Base-by-base conservation (phyloP, 2,888 invertebrate species). In the Spisula subtruncata region DNA sequence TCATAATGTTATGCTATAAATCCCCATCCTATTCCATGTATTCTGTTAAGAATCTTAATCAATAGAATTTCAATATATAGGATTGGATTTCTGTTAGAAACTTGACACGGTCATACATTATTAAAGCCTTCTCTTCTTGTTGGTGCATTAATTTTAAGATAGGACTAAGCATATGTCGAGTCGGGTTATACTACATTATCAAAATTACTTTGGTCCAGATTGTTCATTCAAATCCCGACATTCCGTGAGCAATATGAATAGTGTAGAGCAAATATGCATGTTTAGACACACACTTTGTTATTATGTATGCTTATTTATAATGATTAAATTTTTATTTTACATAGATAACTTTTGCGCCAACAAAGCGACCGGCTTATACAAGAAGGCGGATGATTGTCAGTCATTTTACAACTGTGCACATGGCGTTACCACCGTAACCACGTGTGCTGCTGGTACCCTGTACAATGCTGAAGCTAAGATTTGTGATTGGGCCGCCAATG, bases 301-400 rank as follows among this genome's bases (percentile, higher is more conserved):
- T 54, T 0, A n/a, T 56, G 20, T 56, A 20, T n/a, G 56, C 20
- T 56, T 6, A 56, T 56, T 18, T n/a, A n/a, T 2, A 8, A 41
- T 41, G 8, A 41, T 41, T 41, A 8, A 5, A 5, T 41, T 41
- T 41, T 41, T 41, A 41, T 41, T 41, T 66, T 66, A 20, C 32
- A 6, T 48, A 85, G 85, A 79, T 12, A 8, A 8, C 4, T 85
- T 85, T 79, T 85, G 85, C 35, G 66, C 46, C 6, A 20, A 75
- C 46, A 75, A 85, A 29, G 1, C 51, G 16, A 18, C 48, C 29
- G 85, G 85, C 0, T 60, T 85, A 20, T 79, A 85, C 79, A 85
- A 85, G 54, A 85, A 79, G 75, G 25, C 29, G 25, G 35, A 79
- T 35, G 85, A 85, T 51, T 85, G 85, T 32, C 75, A 79, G 29